Evolutionary conservation across 2,888 invertebrate species (phyloP).

Genomic region (Biston betularia): DNA sequence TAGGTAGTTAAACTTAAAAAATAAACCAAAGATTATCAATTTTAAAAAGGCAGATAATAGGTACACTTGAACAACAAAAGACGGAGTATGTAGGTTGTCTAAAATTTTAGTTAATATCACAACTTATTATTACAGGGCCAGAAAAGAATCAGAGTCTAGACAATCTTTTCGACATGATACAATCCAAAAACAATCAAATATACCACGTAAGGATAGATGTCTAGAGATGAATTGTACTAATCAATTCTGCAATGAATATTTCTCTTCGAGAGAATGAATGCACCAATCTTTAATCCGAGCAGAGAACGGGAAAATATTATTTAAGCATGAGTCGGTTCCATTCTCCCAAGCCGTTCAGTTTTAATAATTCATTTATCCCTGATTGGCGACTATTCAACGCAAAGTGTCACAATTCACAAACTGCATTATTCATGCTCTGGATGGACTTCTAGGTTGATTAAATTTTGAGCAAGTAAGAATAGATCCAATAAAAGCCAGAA

Average conservation of each 20-base stretch:
- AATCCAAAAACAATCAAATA: too few relatives aligned
- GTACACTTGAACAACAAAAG: too few relatives aligned
- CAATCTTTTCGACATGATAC: too few relatives aligned
- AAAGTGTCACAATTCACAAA: neutral
- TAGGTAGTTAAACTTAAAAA: too few relatives aligned
- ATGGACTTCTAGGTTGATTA: neutral
- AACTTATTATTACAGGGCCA: too few relatives aligned
- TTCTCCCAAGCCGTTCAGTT: slow-evolving; percentile 3
- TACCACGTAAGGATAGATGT: too few relatives aligned
- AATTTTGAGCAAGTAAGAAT: neutral
- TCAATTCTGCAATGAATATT: neutral
- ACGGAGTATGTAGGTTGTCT: too few relatives aligned
- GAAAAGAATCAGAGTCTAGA: too few relatives aligned
- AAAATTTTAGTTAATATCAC: too few relatives aligned
- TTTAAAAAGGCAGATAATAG: too few relatives aligned
- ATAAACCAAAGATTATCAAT: too few relatives aligned
- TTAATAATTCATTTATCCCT: slow-evolving; percentile 1
- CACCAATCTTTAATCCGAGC: neutral
- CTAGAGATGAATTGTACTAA: too few relatives aligned
- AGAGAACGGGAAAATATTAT: neutral
- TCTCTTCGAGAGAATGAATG: neutral
- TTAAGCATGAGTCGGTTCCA: neutral
- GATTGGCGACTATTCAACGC: neutral
- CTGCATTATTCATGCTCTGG: neutral
- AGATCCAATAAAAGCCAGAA: neutral